Conservation (phyloP, 2,888 invertebrate genomes). For the Formica aserva region DNA sequence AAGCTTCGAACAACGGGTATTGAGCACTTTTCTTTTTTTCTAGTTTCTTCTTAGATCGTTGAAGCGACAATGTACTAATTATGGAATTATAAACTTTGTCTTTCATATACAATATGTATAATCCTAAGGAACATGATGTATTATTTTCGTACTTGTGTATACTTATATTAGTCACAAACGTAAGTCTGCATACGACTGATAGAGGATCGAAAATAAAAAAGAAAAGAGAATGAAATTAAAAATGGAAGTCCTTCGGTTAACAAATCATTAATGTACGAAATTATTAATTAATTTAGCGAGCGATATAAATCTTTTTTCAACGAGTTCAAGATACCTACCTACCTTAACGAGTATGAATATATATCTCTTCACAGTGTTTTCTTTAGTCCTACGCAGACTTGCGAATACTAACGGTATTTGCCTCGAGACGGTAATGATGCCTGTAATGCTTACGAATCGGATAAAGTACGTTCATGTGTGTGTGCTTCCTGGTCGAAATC, state of each 20-base stretch:
- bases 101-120: constrained; percentile 58
- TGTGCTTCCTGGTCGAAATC: constrained; percentile 73
- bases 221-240: constrained; percentile 48
- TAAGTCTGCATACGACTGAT: constrained; percentile 45
- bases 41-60: constrained; percentile 49
- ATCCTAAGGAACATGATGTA: constrained; percentile 74
- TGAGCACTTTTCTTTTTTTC: constrained; percentile 70
- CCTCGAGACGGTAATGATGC: constrained; percentile 54
- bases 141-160: constrained; percentile 56
- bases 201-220: constrained; percentile 11
- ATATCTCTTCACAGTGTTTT: neutral
- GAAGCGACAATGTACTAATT: constrained; percentile 62
- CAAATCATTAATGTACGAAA: neutral
- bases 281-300: constrained; percentile 18
- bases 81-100: constrained; percentile 67
- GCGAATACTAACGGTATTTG: constrained; percentile 40
- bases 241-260: constrained; percentile 35
- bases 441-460: constrained; percentile 75
- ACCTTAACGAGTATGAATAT: neutral
- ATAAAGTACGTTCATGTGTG: constrained; percentile 68
- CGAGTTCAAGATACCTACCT: neutral
- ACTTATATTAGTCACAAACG: constrained; percentile 35
- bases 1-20: constrained; percentile 62
- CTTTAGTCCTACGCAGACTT: constrained; percentile 47
- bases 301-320: neutral